These are phyloP conservation scores for Wasmannia auropunctata DNA, from an alignment of 1,140 invertebrate species.

Conservation along the genomic window DNA sequence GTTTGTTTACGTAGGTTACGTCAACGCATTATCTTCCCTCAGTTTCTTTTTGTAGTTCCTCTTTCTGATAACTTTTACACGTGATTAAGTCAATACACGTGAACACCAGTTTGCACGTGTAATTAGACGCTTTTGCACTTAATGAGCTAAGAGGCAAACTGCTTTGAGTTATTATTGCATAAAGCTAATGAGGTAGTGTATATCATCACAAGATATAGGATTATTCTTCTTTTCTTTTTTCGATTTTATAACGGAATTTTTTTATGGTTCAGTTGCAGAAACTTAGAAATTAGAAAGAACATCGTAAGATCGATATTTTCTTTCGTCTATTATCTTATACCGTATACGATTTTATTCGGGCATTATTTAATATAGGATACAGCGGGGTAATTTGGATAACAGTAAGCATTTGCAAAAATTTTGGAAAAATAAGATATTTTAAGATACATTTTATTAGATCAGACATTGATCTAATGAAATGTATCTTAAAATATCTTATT, in stretches of 20 bases:
- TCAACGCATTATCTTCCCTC: neutral
- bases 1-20: neutral
- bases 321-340: neutral
- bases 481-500: too few relatives aligned
- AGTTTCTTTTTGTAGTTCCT: neutral
- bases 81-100: neutral
- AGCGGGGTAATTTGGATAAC: too few relatives aligned
- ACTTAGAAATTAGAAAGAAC: neutral
- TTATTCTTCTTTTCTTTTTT: neutral
- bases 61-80: neutral
- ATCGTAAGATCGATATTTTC: neutral
- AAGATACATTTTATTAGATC: too few relatives aligned
- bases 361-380: too few relatives aligned
- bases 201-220: neutral
- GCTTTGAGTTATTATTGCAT: slow-evolving; percentile 10
- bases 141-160: slow-evolving; percentile 9
- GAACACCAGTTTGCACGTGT: neutral
- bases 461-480: too few relatives aligned
- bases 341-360: neutral
- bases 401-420: too few relatives aligned
- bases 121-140: neutral
- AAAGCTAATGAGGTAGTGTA: neutral
- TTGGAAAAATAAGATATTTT: too few relatives aligned
- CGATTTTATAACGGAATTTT: neutral
- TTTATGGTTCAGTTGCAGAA: neutral